Evolutionary conservation across 2,797 vertebrate genomes (phyloP).

Genomic region (Schizopygopsis malacanthus): DNA sequence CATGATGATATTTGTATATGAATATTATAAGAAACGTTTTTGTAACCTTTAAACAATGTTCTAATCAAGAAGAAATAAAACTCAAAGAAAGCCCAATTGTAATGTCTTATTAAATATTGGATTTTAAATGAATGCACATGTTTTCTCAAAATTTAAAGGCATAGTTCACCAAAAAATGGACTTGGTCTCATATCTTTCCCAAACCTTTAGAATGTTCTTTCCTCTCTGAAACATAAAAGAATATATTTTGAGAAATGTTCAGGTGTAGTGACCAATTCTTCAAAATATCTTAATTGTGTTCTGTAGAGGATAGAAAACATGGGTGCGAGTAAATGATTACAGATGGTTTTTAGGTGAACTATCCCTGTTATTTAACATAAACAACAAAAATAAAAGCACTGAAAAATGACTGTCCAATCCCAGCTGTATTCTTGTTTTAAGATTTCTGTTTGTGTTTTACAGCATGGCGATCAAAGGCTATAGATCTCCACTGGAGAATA

Average conservation of each 20-base stretch:
- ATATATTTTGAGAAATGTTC: not conserved
- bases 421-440: not conserved
- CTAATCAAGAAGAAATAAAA: not conserved
- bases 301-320: not conserved
- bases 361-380: conserved; percentile 33
- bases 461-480: conserved; percentile 92
- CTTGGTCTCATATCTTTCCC: not conserved
- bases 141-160: not conserved
- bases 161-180: not conserved
- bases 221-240: not conserved
- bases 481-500: conserved; percentile 87
- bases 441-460: conserved; percentile 52
- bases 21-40: not conserved
- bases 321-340: not conserved
- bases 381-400: not conserved
- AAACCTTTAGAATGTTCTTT: not conserved
- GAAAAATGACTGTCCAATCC: not conserved
- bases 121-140: not conserved
- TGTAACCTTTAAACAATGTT: not conserved
- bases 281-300: not conserved
- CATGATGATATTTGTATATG: too few relatives aligned
- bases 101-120: too few relatives aligned
- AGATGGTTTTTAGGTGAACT: not conserved
- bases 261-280: not conserved
- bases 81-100: not conserved